Percentiles rank a stretch among this genome's conserved stretches.
These are phyloP conservation scores for Papilio glaucus DNA, from an alignment of 1,140 invertebrate genomes.

Conservation along the genomic window DNA sequence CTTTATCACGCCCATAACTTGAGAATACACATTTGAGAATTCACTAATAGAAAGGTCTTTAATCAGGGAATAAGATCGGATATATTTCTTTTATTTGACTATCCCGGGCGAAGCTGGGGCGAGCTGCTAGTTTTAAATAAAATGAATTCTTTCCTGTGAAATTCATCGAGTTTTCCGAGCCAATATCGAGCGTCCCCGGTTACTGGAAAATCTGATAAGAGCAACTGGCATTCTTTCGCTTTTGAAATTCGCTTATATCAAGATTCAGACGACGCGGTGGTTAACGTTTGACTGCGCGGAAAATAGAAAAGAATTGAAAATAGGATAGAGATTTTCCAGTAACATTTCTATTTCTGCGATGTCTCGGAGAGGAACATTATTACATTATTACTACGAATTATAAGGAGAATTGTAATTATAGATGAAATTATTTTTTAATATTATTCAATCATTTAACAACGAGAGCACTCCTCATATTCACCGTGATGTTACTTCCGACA, in stretches of 20 bases:
- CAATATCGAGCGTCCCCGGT: neutral
- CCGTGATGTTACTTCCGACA: too few relatives aligned
- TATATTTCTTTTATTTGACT: too few relatives aligned
- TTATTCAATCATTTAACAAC: neutral
- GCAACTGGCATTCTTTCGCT: slow-evolving; percentile 15
- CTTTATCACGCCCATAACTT: too few relatives aligned
- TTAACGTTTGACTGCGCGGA: neutral
- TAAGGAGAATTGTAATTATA: neutral
- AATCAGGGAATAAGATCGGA: too few relatives aligned
- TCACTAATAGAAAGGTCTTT: too few relatives aligned
- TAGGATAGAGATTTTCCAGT: neutral
- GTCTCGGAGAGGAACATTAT: neutral
- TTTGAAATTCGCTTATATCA: slow-evolving; percentile 21
- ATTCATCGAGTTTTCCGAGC: neutral
- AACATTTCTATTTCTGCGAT: neutral
- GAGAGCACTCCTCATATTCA: too few relatives aligned
- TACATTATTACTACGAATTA: neutral
- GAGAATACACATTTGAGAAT: too few relatives aligned
- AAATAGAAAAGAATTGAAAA: slow-evolving; percentile 19
- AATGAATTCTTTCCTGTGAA: neutral
- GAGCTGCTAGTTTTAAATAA: neutral
- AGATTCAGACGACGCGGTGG: slow-evolving; percentile 7
- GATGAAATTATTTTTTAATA: neutral
- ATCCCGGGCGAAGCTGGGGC: too few relatives aligned
- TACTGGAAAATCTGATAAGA: slow-evolving; percentile 4